A percentile compares a stretch with the other conserved stretches of the same genome.
phyloP scores from a whole-genome alignment of 2,888 invertebrate genomes.

The Hyppa rectilinea region DNA sequence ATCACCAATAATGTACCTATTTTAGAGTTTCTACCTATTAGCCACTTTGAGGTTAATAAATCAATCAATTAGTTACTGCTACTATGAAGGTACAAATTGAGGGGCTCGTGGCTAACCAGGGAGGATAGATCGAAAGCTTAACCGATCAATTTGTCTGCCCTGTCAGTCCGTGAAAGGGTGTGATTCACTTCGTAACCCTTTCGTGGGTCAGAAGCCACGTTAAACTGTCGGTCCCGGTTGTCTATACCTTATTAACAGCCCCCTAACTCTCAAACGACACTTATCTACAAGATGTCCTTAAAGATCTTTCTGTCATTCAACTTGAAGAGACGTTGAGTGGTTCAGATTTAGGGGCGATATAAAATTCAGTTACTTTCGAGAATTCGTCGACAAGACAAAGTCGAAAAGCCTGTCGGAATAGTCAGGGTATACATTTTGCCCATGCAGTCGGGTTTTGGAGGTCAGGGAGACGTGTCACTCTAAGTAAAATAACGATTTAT shows the following conservation, averaged over 20 bases:
- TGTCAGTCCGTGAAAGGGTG: slow-evolving; percentile 25
- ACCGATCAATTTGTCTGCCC: slow-evolving; percentile 20
- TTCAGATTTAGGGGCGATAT: not conserved
- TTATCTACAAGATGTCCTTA: slow-evolving; percentile 11
- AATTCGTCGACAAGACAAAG: not conserved
- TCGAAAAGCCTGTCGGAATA: not conserved
- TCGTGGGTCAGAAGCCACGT: slow-evolving; percentile 20
- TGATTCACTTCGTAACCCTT: slow-evolving; percentile 28
- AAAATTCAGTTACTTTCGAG: not conserved
- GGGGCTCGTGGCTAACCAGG: not conserved
- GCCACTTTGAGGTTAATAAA: not conserved
- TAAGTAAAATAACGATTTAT: not conserved
- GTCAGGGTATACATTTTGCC: not conserved
- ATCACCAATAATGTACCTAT: not conserved
- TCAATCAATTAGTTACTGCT: slow-evolving; percentile 10
- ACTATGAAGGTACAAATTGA: slow-evolving; percentile 19
- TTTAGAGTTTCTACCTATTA: not conserved
- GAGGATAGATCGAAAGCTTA: slow-evolving; percentile 20
- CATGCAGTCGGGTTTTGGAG: not conserved
- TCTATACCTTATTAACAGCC: slow-evolving; percentile 32
- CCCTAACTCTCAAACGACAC: not conserved
- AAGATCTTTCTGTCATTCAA: not conserved
- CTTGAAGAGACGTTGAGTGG: not conserved
- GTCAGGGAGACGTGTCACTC: not conserved
- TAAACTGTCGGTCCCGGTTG: slow-evolving; percentile 12